Base-by-base conservation (phyloP, 2,888 invertebrate species). In the Stenotaenia linearis region DNA sequence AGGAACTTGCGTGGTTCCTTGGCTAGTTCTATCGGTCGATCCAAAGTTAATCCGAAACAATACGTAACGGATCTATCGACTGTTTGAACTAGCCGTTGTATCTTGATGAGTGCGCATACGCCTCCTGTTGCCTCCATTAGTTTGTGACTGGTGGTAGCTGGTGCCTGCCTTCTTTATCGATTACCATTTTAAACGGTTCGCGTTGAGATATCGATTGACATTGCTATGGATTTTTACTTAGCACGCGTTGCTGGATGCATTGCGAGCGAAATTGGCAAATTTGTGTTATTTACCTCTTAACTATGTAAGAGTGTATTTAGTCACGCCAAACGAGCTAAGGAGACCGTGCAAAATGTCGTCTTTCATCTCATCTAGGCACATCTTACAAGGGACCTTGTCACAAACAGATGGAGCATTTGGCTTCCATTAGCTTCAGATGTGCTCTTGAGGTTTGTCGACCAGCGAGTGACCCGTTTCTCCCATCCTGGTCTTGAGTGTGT, bases 371-470 rank as follows among this genome's bases (percentile, higher is more conserved):
- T n/a, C 40, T 5, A 6, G 40, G 1, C 56, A 25, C 25, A 15
- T 69, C 69, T 6, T 0, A 69, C 69, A 28, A 69, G 69, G 69
- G 28, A 69, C 69, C 69, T 25, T 69, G 69, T 69, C 69, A 69
- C 69, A 69, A 69, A 69, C 69, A 69, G 69, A 69, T 69, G 69
- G 69, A 69, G 69, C 69, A 69, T 69, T 69, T 69, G 69, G 69
- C 69, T 69, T 69, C 69, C 69, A 69, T 69, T 69, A 69, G 69
- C 69, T 69, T 69, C 69, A 69, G 69, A 69, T 69, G 69, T 69
- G 23, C 69, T 69, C 69, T 69, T 12, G 69, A 69, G 69, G 69
- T 69, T 69, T 69, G 25, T 69, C 69, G 69, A 69, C 69, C 69
- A 69, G 69, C 9, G 69, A 69, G 69, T 69, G 69, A 69, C 69